phyloP scores from a whole-genome alignment of 1,140 invertebrate species.

The Leucophenga varia region DNA sequence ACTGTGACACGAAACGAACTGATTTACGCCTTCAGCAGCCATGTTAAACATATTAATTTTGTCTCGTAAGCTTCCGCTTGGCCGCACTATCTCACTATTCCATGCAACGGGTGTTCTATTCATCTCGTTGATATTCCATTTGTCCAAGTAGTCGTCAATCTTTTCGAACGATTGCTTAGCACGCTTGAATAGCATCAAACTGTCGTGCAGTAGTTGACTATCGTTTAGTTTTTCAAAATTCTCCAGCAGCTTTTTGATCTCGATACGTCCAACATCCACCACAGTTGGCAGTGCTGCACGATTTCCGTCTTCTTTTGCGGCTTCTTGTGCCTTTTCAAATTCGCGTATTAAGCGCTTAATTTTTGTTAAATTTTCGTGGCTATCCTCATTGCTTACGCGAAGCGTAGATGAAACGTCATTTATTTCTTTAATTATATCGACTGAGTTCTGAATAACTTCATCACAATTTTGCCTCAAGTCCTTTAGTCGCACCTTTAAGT shows the following conservation, averaged over 20 bases:
- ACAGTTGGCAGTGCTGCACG: background rate
- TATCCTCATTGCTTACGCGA: background rate
- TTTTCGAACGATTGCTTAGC: slow-evolving; percentile 35
- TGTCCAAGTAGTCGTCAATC: slow-evolving; percentile 12
- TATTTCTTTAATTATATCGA: slow-evolving; percentile 32
- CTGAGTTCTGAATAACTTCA: slow-evolving; percentile 20
- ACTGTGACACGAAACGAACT: slow-evolving; percentile 28
- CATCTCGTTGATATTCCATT: slow-evolving; percentile 3
- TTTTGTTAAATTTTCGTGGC: slow-evolving; percentile 10
- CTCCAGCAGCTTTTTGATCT: slow-evolving; percentile 11
- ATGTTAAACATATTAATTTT: slow-evolving; percentile 34
- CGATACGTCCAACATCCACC: slow-evolving; percentile 15
- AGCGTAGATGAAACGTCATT: slow-evolving; percentile 20
- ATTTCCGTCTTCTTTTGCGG: background rate
- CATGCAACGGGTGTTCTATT: background rate
- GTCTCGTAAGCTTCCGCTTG: slow-evolving; percentile 22
- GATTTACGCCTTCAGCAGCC: slow-evolving; percentile 18
- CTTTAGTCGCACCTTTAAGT: slow-evolving; percentile 21
- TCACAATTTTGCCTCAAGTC: slow-evolving; percentile 17
- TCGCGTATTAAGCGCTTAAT: slow-evolving; percentile 35
- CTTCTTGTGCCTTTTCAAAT: slow-evolving; percentile 22
- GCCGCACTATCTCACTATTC: no score
- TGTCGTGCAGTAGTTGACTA: slow-evolving; percentile 28
- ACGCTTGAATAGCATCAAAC: slow-evolving; percentile 25
- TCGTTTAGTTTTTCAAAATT: slow-evolving; percentile 35